Evolutionary conservation across 2,797 vertebrate genomes (phyloP).

Genomic region (Sebastes melanostomus): DNA sequence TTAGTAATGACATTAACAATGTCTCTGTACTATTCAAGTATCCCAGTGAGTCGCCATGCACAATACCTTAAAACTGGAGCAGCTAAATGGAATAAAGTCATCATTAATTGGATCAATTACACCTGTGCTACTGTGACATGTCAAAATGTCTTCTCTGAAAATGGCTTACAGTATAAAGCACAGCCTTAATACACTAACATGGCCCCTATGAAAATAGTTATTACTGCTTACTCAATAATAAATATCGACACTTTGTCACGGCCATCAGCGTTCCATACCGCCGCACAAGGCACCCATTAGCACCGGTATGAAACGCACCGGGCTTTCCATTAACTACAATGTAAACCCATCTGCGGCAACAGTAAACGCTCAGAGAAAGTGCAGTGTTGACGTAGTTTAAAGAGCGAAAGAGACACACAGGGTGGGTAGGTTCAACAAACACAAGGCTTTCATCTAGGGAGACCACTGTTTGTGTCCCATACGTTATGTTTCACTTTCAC

Average conservation of each 20-base stretch:
- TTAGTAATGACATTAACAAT: not conserved
- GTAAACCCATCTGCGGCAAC: not conserved
- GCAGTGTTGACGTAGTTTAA: not conserved
- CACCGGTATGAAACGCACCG: not conserved
- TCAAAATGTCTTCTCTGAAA: not conserved
- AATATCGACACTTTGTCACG: fast-evolving
- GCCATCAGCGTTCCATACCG: fast-evolving
- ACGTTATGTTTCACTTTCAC: not conserved
- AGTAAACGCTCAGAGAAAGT: not conserved
- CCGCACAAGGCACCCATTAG: not conserved
- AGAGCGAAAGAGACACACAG: not conserved
- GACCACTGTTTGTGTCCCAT: not conserved
- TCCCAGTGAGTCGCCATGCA: not conserved
- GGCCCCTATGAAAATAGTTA: not conserved
- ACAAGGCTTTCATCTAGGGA: not conserved
- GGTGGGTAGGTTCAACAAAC: not conserved
- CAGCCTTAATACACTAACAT: not conserved
- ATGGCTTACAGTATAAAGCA: not conserved
- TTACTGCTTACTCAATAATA: not conserved
- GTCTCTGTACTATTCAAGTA: not conserved
- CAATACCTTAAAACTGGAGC: not conserved
- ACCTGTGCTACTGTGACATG: not conserved
- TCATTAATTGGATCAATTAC: not conserved
- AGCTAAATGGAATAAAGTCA: not conserved
- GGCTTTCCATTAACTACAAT: not conserved